Base-by-base conservation (phyloP, 2,113 vertebrate genomes). In the Lophochroa leadbeateri region DNA sequence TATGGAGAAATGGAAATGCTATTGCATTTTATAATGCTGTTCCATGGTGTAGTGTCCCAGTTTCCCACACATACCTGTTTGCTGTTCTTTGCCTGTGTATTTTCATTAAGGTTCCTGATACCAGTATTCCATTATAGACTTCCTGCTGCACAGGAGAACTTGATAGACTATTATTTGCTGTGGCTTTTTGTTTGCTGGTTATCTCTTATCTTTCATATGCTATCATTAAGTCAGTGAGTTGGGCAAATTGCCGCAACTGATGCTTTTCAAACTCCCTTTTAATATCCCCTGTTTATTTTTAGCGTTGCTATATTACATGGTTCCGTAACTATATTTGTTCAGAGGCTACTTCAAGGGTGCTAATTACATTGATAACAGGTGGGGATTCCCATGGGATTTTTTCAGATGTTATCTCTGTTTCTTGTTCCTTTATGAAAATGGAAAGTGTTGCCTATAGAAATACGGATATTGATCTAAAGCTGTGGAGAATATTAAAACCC, bases 311-410 rank as follows among this genome's bases (percentile, higher is more conserved):
- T 72, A 94, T 94, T 93, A 88, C 93, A 88, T 60, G 31, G 25
- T 94, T 96, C 63, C 75, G 24, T 94, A 94, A 86, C 80, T 80
- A 2, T 77, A 58, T 97, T 86, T 90, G 46, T 86, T 90, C 82
- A 79, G 82, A 77, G 37, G 61, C 27, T 13, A 35, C 88, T 93
- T 89, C 50, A 93, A 33, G 68, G 74, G 43, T 81, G 31, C 17
- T 95, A 87, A 95, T 96, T 94, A 44, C 11, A 75, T 53, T 87
- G 65, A 68, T 96, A 82, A 72, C 86, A 96, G 95, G 88, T 96
- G 80, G 90, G 77, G 70, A 89, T 96, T 97, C 80, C 91, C 88
- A 29, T 71, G 68, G 77, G 91, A 93, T 72, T 90, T 96, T 95
- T 79, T 82, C 84, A 86, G 44, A 33, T 84, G 91, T 83, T 86